These are phyloP conservation scores for Montifringilla adamsi DNA, from an alignment of 2,113 vertebrate genomes.

Conservation along the genomic window DNA sequence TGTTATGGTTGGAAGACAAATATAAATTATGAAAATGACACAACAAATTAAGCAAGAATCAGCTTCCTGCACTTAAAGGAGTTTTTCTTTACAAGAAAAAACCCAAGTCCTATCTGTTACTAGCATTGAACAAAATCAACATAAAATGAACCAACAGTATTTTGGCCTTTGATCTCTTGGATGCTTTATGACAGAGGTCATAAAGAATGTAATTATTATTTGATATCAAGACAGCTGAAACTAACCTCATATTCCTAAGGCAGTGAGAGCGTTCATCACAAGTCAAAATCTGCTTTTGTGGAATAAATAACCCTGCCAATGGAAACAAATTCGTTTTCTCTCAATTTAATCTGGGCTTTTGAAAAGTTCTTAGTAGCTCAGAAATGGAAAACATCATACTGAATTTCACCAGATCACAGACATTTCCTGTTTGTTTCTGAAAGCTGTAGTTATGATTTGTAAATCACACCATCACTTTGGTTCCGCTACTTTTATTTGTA, in stretches of 20 bases:
- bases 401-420: neutral
- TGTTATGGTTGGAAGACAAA: neutral
- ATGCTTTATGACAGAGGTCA: slow-evolving; percentile 51
- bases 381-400: neutral
- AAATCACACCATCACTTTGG: neutral
- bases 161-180: slow-evolving; percentile 52
- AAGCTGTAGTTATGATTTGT: neutral
- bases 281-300: slow-evolving; percentile 4
- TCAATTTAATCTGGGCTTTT: neutral
- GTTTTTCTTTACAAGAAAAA: neutral
- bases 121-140: slow-evolving; percentile 34
- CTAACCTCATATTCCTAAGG: slow-evolving; percentile 47
- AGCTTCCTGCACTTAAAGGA: neutral
- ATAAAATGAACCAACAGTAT: slow-evolving; percentile 19
- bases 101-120: neutral
- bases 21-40: neutral
- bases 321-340: neutral
- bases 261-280: neutral
- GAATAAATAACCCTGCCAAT: neutral
- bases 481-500: neutral
- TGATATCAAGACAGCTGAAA: slow-evolving; percentile 43
- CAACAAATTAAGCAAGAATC: neutral
- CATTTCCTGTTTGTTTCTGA: neutral
- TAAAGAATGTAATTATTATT: slow-evolving; percentile 46
- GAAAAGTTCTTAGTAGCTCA: neutral